Percentiles rank a stretch among this genome's conserved stretches.
These are phyloP conservation scores for Triops cancriformis DNA, from an alignment of 1,140 invertebrate genomes.

Conservation along the genomic window DNA sequence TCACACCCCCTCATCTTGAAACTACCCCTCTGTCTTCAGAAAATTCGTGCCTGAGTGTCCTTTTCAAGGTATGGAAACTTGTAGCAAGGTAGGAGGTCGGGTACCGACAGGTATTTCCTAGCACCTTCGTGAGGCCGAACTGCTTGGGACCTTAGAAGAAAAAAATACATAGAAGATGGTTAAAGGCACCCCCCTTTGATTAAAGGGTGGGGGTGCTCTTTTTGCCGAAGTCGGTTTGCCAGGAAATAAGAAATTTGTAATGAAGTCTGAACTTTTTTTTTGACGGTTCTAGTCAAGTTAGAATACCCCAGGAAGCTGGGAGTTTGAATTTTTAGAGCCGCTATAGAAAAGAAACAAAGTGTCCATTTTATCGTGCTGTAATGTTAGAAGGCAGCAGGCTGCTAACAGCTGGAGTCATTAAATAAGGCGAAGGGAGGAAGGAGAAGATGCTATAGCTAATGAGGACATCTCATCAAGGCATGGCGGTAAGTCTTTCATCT, in stretches of 20 bases:
- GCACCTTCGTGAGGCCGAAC: neutral
- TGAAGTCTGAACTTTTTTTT: neutral
- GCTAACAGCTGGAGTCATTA: constrained; percentile 10
- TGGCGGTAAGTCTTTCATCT: neutral
- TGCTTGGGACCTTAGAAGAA: neutral
- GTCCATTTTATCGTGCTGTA: constrained; percentile 10
- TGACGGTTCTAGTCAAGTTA: neutral
- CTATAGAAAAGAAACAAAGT: neutral
- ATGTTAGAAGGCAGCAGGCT: constrained; percentile 12
- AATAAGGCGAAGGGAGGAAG: neutral
- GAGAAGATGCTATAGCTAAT: constrained; percentile 9
- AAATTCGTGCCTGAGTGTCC: neutral
- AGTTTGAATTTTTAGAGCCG: neutral
- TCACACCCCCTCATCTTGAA: neutral
- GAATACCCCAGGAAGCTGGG: neutral
- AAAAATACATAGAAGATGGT: neutral
- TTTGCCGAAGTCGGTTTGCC: neutral
- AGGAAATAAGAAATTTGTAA: neutral
- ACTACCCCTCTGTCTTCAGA: neutral
- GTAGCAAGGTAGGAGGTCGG: constrained; percentile 7
- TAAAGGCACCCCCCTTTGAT: no score
- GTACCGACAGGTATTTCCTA: neutral
- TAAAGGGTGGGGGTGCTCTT: neutral
- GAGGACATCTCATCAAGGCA: constrained; percentile 12
- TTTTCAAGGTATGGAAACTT: neutral